Conservation (phyloP, 1,140 invertebrate species). For the Diabrotica undecimpunctata region DNA sequence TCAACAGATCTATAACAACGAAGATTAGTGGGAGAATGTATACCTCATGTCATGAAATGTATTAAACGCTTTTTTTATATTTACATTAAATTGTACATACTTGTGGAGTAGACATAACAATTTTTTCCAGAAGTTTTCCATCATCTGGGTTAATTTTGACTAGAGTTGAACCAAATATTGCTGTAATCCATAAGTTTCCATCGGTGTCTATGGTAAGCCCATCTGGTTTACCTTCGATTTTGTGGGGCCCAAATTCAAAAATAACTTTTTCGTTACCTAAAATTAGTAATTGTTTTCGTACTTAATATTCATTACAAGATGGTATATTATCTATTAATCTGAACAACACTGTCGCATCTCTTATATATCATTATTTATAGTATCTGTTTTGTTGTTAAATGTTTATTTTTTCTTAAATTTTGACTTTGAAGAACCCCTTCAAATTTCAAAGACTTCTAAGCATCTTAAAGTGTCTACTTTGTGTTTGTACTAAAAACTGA, state of each 20-base stretch:
- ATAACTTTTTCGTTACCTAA: slow-evolving; percentile 33
- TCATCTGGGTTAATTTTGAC: slow-evolving; percentile 43
- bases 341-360: background rate
- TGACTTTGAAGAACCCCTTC: no score
- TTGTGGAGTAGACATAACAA: slow-evolving; percentile 6
- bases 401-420: no score
- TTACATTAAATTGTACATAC: background rate
- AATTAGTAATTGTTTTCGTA: background rate
- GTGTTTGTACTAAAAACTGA: no score
- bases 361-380: no score
- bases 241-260: slow-evolving; percentile 31
- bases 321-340: background rate
- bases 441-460: no score
- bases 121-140: slow-evolving; percentile 34
- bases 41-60: no score
- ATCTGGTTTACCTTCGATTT: slow-evolving; percentile 52
- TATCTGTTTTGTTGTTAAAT: no score
- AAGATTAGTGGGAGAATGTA: no score
- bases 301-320: slow-evolving; percentile 7
- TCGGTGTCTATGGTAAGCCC: slow-evolving; percentile 66
- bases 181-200: slow-evolving; percentile 63
- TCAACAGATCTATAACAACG: no score
- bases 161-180: slow-evolving; percentile 48
- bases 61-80: no score
- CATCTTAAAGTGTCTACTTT: no score